Conservation (phyloP, 2,113 vertebrate species). For the Pluvialis apricaria region DNA sequence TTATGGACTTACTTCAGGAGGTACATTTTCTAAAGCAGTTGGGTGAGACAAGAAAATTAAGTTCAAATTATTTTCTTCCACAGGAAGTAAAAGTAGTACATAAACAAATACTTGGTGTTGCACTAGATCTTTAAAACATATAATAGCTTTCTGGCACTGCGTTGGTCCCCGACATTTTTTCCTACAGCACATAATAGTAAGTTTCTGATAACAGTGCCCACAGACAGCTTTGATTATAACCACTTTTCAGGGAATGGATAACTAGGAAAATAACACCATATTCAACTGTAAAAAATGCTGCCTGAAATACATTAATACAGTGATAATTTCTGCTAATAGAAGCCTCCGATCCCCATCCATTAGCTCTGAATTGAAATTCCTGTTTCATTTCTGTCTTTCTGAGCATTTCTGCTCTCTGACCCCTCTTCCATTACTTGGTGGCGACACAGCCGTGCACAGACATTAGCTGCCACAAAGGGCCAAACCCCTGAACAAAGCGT, state of each 20-base stretch:
- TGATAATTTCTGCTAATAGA: slow-evolving; percentile 61
- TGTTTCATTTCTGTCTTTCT: not conserved
- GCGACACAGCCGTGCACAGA: not conserved
- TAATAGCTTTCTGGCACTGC: slow-evolving; percentile 56
- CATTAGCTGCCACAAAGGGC: not conserved
- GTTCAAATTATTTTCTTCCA: slow-evolving; percentile 69
- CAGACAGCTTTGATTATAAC: slow-evolving; percentile 69
- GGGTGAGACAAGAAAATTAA: slow-evolving; percentile 66
- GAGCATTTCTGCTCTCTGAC: not conserved
- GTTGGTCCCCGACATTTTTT: slow-evolving; percentile 30
- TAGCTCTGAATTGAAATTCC: slow-evolving; percentile 12
- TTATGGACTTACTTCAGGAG: slow-evolving; percentile 40
- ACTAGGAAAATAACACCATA: slow-evolving; percentile 57
- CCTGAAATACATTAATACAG: slow-evolving; percentile 58
- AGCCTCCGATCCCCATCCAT: slow-evolving; percentile 15
- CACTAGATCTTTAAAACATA: slow-evolving; percentile 54
- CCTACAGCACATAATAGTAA: slow-evolving; percentile 57
- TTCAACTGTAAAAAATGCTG: slow-evolving; percentile 54
- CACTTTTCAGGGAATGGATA: slow-evolving; percentile 56
- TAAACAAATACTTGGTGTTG: slow-evolving; percentile 64
- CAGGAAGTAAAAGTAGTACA: slow-evolving; percentile 43
- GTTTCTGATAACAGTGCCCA: slow-evolving; percentile 60
- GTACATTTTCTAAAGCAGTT: slow-evolving; percentile 47
- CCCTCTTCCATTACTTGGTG: not conserved
- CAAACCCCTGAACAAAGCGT: not conserved